Percentiles rank a stretch among this genome's conserved stretches.
These are phyloP conservation scores for Falcaria lacertinaria DNA, from an alignment of 2,888 invertebrate genomes.

Conservation along the genomic window DNA sequence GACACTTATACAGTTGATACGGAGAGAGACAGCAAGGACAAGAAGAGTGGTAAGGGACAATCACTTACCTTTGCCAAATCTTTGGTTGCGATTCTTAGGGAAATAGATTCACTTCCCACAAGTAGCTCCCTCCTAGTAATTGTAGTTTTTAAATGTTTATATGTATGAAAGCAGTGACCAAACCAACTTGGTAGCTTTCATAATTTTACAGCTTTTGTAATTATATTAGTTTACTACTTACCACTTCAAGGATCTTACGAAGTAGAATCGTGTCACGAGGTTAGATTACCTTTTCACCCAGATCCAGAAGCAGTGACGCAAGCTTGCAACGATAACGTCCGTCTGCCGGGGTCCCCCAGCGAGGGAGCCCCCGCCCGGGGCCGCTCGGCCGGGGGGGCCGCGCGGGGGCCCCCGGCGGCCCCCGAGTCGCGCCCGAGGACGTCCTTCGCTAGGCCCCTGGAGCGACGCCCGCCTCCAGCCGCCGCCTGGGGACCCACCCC, in stretches of 20 bases:
- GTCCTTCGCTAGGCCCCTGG: conserved; percentile 31
- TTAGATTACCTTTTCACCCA: neutral
- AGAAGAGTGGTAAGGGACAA: conserved; percentile 23
- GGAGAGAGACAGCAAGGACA: conserved; percentile 26
- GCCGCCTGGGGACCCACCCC: conserved; percentile 56
- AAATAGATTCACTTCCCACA: too few relatives aligned
- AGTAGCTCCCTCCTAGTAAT: too few relatives aligned
- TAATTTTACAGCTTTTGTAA: too few relatives aligned
- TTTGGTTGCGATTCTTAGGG: too few relatives aligned
- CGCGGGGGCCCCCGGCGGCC: conserved; percentile 10
- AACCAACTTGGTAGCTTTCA: too few relatives aligned
- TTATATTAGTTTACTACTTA: too few relatives aligned
- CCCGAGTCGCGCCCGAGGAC: conserved; percentile 45
- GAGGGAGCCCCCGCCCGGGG: conserved; percentile 53
- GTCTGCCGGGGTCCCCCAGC: conserved; percentile 56
- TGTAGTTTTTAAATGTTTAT: too few relatives aligned
- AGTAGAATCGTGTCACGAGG: too few relatives aligned
- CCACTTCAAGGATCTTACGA: too few relatives aligned
- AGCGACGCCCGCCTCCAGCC: conserved; percentile 46
- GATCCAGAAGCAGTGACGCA: conserved; percentile 40
- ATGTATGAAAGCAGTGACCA: too few relatives aligned
- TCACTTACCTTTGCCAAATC: too few relatives aligned
- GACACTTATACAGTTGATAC: conserved; percentile 49
- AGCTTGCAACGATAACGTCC: conserved; percentile 68
- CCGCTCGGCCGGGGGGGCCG: conserved; percentile 50